Evolutionary conservation across 2,888 invertebrate species (phyloP).

Genomic region (Margaritifera margaritifera): DNA sequence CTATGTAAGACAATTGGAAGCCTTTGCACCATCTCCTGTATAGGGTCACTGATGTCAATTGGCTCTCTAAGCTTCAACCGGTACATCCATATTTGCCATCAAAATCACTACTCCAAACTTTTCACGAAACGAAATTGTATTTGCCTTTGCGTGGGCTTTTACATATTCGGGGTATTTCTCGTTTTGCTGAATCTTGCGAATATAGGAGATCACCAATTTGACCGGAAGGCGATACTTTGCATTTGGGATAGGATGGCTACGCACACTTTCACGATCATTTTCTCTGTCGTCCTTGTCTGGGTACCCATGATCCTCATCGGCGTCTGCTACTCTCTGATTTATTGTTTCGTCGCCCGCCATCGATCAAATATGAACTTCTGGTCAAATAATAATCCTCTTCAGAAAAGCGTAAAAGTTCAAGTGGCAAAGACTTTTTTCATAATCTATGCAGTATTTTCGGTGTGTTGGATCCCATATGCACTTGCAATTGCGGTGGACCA

Average conservation of each 20-base stretch:
- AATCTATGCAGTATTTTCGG: slow-evolving; percentile 29
- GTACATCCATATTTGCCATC: slow-evolving; percentile 42
- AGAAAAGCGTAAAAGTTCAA: slow-evolving; percentile 4
- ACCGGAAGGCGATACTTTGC: slow-evolving; percentile 44
- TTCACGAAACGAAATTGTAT: slow-evolving; percentile 29
- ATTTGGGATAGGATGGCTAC: slow-evolving; percentile 51
- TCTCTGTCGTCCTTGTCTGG: slow-evolving; percentile 30
- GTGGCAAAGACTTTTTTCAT: slow-evolving; percentile 39
- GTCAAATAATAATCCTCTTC: no score
- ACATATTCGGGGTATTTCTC: slow-evolving; percentile 35
- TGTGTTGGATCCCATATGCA: slow-evolving; percentile 46
- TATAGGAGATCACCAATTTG: slow-evolving; percentile 44
- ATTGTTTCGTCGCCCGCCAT: slow-evolving; percentile 6
- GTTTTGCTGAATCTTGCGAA: slow-evolving; percentile 43
- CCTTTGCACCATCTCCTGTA: slow-evolving; percentile 46
- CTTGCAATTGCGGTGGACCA: slow-evolving; percentile 29
- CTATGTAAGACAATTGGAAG: slow-evolving; percentile 38
- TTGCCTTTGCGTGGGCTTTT: slow-evolving; percentile 26
- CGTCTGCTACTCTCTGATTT: slow-evolving; percentile 32
- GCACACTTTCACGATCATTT: slow-evolving; percentile 41
- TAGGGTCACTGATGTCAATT: slow-evolving; percentile 44
- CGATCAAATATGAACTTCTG: slow-evolving; percentile 1
- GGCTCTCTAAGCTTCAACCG: slow-evolving; percentile 39
- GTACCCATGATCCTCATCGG: slow-evolving; percentile 32
- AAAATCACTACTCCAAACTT: slow-evolving; percentile 24